Percentiles rank a stretch among this genome's conserved stretches.
Evolutionary conservation across 2,113 vertebrate species (phyloP).

Genomic region (Cavia aperea): DNA sequence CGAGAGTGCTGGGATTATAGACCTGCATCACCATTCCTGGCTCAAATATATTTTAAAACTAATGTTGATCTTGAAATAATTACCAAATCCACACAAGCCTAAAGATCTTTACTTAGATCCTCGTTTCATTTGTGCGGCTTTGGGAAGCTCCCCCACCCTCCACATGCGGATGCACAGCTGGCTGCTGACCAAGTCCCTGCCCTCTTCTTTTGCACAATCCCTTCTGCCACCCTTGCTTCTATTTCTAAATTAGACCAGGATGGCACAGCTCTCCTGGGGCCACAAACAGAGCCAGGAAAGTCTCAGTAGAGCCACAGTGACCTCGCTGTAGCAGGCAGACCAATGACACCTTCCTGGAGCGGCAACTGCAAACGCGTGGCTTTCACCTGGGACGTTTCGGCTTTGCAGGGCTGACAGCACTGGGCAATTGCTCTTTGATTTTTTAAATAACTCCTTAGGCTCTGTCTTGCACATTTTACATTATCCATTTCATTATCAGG

Average conservation of each 20-base stretch:
- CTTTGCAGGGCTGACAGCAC: neutral
- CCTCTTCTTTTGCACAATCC: neutral
- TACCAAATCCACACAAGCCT: slow-evolving; percentile 3
- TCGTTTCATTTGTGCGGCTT: neutral
- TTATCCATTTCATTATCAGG: neutral
- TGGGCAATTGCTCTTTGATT: neutral
- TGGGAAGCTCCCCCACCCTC: neutral
- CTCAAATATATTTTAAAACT: neutral
- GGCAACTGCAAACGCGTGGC: neutral
- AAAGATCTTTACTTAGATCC: neutral
- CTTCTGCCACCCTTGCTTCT: neutral
- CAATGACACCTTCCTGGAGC: neutral
- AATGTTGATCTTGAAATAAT: slow-evolving; percentile 12
- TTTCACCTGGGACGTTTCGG: neutral
- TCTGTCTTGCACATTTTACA: neutral
- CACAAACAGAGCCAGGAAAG: neutral
- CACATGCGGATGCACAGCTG: neutral
- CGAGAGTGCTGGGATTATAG: neutral
- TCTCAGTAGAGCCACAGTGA: neutral
- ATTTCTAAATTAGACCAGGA: neutral
- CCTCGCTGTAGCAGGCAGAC: neutral
- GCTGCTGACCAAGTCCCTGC: neutral
- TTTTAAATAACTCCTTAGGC: neutral
- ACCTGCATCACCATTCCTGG: neutral
- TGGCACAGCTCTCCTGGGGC: neutral